Evolutionary conservation across 2,888 invertebrate genomes (phyloP).

Genomic region (Parascotia fuliginaria): DNA sequence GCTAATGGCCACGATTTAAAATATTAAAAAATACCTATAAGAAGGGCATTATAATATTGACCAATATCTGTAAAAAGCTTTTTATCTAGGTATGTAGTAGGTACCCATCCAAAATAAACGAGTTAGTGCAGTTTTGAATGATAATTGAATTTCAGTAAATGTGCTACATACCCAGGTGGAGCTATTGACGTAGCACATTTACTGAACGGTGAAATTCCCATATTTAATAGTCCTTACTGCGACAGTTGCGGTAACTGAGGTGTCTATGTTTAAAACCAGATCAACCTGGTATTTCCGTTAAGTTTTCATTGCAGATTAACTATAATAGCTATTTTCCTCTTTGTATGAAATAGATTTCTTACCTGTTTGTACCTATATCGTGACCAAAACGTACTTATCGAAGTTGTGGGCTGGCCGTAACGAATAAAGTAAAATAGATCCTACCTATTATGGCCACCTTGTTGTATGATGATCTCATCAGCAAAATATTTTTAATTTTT

Average conservation of each 20-base stretch:
- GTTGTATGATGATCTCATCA: constrained; percentile 60
- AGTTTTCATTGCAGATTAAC: neutral
- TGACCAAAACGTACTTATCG: constrained; percentile 7
- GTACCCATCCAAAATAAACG: no score
- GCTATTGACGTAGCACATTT: neutral
- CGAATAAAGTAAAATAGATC: constrained; percentile 47
- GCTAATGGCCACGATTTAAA: no score
- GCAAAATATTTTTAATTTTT: constrained; percentile 45
- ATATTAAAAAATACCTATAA: no score
- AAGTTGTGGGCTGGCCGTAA: constrained; percentile 39
- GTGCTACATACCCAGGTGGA: no score
- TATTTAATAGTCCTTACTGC: neutral
- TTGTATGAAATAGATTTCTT: neutral
- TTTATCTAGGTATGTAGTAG: no score
- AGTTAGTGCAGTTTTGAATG: no score
- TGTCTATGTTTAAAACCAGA: neutral
- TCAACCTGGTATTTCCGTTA: neutral
- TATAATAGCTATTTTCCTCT: neutral
- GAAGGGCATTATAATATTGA: no score
- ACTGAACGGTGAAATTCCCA: neutral
- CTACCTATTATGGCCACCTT: constrained; percentile 55
- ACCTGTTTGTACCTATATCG: neutral
- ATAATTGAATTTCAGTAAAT: no score
- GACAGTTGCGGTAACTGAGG: neutral
- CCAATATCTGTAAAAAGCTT: no score